Base-by-base conservation (phyloP, 1,140 invertebrate genomes). In the Drosophila nikananu region DNA sequence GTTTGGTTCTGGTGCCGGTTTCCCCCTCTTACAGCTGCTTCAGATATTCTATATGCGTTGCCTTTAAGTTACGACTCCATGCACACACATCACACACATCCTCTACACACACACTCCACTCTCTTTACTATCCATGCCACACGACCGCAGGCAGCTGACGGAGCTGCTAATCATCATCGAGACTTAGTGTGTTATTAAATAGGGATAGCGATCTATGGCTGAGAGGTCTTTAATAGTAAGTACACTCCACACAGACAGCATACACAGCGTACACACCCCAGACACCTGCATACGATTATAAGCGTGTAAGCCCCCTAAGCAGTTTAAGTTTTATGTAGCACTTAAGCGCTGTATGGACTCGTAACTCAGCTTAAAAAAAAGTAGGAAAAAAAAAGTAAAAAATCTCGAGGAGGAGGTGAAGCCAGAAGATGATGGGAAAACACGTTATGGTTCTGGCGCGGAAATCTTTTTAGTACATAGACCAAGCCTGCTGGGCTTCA, bases 271-370 rank as follows among this genome's bases (percentile, higher is more conserved):
- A 51, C 23, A n/a, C 35, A 37, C 52, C 37, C 37, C 39, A 44
- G 44, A 52, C 76, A 60, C 57, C 57, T 78, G 58, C 60, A 79
- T 64, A 72, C 54, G 66, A 72, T 79, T 70, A 79, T 80, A 64
- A 78, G 64, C 51, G 66, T 60, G 58, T 87, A 79, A 60, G 86
- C 84, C 86, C 84, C 86, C 68, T 75, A 75, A 89, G 84, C 86
- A 67, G 66, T 84, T 87, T 90, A 87, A 89, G 84, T 87, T 87
- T 89, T 89, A 87, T 84, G 86, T 87, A 87, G 77, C 84, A 87
- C 86, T 87, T 87, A 81, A 89, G 84, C 78, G 73, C 72, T 89
- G 55, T 81, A 83, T 90, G 86, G 70, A 81, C 81, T 81, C 84
- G 65, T 89, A 89, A 89, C 89, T 87, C 48, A 80, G 71, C 77